A percentile compares a stretch with the other conserved stretches of the same genome.
phyloP scores from a whole-genome alignment of 2,888 invertebrate species.

The Pyrochroa serraticornis region DNA sequence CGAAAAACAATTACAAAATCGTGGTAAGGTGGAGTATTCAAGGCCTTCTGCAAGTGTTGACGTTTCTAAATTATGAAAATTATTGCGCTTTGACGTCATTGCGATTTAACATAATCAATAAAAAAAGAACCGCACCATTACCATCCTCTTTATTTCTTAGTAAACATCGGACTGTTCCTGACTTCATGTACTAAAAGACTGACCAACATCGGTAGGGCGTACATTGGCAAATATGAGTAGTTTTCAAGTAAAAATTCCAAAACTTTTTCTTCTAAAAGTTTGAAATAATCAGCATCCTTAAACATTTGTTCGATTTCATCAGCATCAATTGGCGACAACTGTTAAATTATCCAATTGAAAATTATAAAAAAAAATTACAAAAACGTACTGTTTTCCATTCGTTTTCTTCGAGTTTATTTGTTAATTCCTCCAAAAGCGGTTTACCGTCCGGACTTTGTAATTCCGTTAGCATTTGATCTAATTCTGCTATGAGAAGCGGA shows the following conservation, averaged over 20 bases:
- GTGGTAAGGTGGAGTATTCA: no score
- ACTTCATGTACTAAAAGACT: constrained; percentile 46
- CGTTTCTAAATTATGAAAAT: not conserved
- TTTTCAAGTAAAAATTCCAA: constrained; percentile 51
- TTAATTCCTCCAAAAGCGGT: constrained; percentile 44
- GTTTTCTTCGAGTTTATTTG: constrained; percentile 40
- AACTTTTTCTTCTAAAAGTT: constrained; percentile 46
- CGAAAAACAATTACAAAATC: no score
- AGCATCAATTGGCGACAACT: constrained; percentile 43
- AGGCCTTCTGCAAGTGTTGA: no score
- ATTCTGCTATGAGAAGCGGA: constrained; percentile 1
- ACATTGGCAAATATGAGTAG: constrained; percentile 51
- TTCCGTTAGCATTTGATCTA: constrained; percentile 31
- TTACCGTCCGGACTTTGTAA: constrained; percentile 39
- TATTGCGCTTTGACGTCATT: not conserved
- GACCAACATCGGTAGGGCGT: constrained; percentile 51
- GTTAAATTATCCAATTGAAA: constrained; percentile 1
- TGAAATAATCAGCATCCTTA: constrained; percentile 42
- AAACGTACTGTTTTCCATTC: constrained; percentile 47
- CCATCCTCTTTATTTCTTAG: constrained; percentile 17
- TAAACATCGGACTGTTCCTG: constrained; percentile 50
- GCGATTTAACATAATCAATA: not conserved
- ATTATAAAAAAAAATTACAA: not conserved
- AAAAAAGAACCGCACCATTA: no score
- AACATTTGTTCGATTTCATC: constrained; percentile 44